Percentiles rank a stretch among this genome's conserved stretches.
Evolutionary conservation across 2,797 vertebrate species (phyloP).

Genomic region (Danionella dracula): DNA sequence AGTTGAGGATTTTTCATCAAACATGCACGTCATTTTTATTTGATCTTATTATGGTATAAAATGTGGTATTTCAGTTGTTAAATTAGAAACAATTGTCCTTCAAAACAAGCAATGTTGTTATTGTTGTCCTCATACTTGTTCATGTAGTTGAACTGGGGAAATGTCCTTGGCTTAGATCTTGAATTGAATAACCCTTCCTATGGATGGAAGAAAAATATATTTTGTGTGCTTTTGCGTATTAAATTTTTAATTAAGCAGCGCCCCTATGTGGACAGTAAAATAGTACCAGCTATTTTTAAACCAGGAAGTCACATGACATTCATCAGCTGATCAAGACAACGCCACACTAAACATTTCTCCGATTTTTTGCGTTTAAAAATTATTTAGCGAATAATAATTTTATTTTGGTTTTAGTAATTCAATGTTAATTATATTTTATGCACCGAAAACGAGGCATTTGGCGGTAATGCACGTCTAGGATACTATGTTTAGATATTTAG

Average conservation of each 20-base stretch:
- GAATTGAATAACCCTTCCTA: no score
- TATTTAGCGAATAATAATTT: background rate
- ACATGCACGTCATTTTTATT: no score
- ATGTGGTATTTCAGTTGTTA: no score
- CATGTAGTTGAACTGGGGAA: no score
- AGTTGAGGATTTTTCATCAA: no score
- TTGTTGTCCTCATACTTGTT: no score
- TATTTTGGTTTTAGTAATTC: background rate
- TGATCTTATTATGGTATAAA: no score
- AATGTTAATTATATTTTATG: background rate
- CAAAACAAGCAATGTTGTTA: no score
- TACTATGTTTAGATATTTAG: background rate
- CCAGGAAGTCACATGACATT: constrained; percentile 57
- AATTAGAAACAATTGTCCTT: no score
- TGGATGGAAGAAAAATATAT: no score
- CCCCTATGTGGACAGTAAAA: constrained; percentile 19
- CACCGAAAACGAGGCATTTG: background rate
- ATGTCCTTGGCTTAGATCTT: no score
- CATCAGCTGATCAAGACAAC: constrained; percentile 60
- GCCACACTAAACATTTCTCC: background rate
- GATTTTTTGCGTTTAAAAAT: background rate
- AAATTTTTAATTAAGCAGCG: constrained; percentile 20
- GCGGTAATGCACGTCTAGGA: background rate
- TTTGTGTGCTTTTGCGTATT: background rate
- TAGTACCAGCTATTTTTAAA: background rate